A percentile compares a stretch with the other conserved stretches of the same genome.
Conservation (phyloP, 1,140 invertebrate species). For the Papilio polyxenes region DNA sequence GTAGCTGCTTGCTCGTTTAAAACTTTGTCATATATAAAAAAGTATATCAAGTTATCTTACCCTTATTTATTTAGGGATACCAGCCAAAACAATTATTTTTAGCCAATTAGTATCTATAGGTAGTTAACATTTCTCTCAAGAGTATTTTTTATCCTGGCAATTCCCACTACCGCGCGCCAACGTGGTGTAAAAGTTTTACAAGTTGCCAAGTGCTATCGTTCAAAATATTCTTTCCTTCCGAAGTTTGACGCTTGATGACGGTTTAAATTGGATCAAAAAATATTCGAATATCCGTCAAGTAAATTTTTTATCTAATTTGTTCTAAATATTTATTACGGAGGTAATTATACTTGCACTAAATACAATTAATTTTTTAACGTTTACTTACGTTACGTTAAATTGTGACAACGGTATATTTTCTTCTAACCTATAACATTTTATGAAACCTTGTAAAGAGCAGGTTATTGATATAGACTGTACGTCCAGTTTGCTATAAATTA, state of each 20-base stretch:
- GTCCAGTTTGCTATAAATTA: background rate
- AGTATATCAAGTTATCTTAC: no score
- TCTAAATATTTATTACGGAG: conserved; percentile 8
- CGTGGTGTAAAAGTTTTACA: conserved; percentile 20
- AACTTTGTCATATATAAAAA: no score
- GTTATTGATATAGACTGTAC: background rate
- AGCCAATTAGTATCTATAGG: background rate
- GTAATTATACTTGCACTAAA: conserved; percentile 8
- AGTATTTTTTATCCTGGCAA: conserved; percentile 11
- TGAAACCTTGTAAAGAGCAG: background rate
- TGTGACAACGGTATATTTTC: background rate
- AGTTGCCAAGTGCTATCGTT: conserved; percentile 9
- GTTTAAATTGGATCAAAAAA: conserved; percentile 22
- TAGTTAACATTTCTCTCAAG: background rate
- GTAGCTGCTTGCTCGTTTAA: no score
- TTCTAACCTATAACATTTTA: background rate
- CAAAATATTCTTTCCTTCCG: conserved; percentile 30
- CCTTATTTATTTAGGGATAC: no score
- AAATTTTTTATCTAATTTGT: conserved; percentile 13
- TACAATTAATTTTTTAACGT: background rate
- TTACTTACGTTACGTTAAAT: no score
- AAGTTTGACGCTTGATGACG: conserved; percentile 35
- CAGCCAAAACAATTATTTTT: background rate
- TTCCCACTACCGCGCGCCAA: background rate
- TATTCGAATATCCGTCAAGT: conserved; percentile 34